These are phyloP conservation scores for Drosophila mulleri DNA, from an alignment of 2,888 invertebrate species.

Conservation along the genomic window DNA sequence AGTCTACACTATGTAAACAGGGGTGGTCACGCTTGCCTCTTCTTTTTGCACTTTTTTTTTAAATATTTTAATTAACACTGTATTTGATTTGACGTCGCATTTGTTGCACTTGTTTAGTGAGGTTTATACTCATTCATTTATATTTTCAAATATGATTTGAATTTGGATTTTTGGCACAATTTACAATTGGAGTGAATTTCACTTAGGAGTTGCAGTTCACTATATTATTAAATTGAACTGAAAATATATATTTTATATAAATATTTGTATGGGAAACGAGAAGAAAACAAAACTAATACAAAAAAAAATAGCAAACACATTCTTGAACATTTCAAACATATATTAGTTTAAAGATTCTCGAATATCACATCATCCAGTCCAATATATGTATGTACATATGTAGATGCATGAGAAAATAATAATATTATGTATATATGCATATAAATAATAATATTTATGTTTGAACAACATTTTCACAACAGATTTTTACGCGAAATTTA, in stretches of 20 bases:
- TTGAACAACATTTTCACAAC: not conserved
- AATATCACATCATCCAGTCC: not conserved
- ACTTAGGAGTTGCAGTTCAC: slow-evolving; percentile 36
- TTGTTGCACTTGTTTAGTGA: slow-evolving; percentile 40
- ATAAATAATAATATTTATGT: not conserved
- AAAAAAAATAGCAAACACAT: not conserved
- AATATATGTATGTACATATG: too few species aligned
- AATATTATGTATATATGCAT: not conserved
- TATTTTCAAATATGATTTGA: slow-evolving; percentile 22
- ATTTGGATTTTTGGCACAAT: slow-evolving; percentile 72
- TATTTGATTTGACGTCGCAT: slow-evolving; percentile 39
- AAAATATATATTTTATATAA: not conserved
- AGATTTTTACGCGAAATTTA: slow-evolving; percentile 22
- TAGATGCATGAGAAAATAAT: slow-evolving; percentile 2
- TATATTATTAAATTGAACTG: slow-evolving; percentile 41
- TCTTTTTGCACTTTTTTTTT: slow-evolving; percentile 19
- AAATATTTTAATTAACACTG: slow-evolving; percentile 29
- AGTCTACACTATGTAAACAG: slow-evolving; percentile 35
- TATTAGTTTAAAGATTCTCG: not conserved
- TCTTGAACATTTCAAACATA: not conserved
- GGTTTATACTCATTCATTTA: slow-evolving; percentile 26
- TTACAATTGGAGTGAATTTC: slow-evolving; percentile 31
- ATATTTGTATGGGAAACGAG: not conserved
- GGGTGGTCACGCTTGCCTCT: slow-evolving; percentile 44
- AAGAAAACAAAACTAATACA: slow-evolving; percentile 1